These are phyloP conservation scores for Intellagama lesueurii DNA, from an alignment of 2,797 vertebrate genomes.

Conservation along the genomic window DNA sequence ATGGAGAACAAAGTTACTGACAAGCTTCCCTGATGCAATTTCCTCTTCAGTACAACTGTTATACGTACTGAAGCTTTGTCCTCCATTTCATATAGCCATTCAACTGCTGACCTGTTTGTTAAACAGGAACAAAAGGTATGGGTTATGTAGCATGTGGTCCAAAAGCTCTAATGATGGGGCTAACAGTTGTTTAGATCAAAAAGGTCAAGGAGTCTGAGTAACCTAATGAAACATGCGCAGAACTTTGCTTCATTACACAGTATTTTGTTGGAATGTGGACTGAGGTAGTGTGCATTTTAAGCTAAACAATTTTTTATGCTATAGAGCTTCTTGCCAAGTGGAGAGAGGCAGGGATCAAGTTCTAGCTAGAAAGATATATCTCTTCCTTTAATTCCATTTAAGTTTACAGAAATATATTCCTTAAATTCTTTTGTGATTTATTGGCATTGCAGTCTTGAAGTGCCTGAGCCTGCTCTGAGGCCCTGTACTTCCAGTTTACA, in stretches of 20 bases:
- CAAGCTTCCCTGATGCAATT: no score
- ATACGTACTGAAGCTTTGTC: no score
- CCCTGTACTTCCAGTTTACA: not conserved
- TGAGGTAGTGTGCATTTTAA: constrained; percentile 47
- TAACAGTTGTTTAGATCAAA: no score
- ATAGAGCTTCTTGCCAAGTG: not conserved
- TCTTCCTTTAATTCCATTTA: not conserved
- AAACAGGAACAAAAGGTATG: no score
- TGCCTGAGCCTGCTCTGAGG: not conserved
- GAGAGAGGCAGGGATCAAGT: not conserved
- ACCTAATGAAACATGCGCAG: no score
- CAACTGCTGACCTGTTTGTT: no score
- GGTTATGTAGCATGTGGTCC: no score
- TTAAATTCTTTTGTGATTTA: not conserved
- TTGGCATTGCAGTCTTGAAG: not conserved
- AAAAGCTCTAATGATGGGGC: no score
- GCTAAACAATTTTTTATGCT: not conserved
- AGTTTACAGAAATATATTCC: not conserved
- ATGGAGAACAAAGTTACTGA: no score
- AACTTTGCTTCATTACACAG: rapidly evolving
- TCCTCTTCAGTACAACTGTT: no score
- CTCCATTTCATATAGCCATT: no score
- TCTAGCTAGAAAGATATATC: not conserved
- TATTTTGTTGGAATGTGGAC: constrained; percentile 42
- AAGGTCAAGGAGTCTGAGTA: no score